These are phyloP conservation scores for Trigoniulus corallinus DNA, from an alignment of 1,140 invertebrate genomes.

Conservation along the genomic window DNA sequence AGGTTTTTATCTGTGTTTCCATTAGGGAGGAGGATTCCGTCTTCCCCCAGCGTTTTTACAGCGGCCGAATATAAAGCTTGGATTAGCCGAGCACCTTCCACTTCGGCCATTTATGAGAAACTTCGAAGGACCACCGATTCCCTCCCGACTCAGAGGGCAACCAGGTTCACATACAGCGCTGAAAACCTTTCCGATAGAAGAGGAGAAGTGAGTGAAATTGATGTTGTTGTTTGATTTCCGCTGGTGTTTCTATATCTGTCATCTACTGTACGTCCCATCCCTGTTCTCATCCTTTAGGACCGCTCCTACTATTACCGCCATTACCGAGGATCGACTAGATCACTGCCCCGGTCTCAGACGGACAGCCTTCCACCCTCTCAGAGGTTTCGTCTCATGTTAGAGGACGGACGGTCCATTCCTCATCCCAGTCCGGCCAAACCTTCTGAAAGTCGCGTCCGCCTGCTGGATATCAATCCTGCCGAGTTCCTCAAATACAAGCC, in stretches of 20 bases:
- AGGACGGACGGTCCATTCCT: conserved; percentile 47
- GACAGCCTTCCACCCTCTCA: conserved; percentile 35
- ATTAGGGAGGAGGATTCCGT: conserved; percentile 35
- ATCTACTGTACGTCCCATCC: neutral
- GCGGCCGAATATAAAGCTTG: conserved; percentile 79
- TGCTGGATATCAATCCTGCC: conserved; percentile 69
- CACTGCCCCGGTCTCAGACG: neutral
- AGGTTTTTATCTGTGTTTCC: no score
- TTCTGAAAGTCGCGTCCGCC: conserved; percentile 8
- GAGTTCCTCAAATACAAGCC: conserved; percentile 86
- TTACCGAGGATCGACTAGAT: neutral
- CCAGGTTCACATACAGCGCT: conserved; percentile 67
- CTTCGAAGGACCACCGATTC: conserved; percentile 52
- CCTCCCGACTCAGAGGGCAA: conserved; percentile 41
- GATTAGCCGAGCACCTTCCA: conserved; percentile 73
- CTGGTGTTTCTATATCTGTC: neutral
- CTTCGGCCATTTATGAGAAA: conserved; percentile 78
- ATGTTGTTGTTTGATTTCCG: neutral
- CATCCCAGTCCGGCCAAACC: conserved; percentile 47
- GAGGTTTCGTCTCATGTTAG: conserved; percentile 57
- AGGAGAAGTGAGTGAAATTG: conserved; percentile 26
- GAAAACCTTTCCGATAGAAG: conserved; percentile 54
- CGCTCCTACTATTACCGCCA: neutral
- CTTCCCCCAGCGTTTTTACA: conserved; percentile 60
- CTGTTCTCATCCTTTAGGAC: neutral